These are phyloP conservation scores for Forbesichthys agassizii DNA, from an alignment of 2,113 vertebrate species.

Conservation along the genomic window DNA sequence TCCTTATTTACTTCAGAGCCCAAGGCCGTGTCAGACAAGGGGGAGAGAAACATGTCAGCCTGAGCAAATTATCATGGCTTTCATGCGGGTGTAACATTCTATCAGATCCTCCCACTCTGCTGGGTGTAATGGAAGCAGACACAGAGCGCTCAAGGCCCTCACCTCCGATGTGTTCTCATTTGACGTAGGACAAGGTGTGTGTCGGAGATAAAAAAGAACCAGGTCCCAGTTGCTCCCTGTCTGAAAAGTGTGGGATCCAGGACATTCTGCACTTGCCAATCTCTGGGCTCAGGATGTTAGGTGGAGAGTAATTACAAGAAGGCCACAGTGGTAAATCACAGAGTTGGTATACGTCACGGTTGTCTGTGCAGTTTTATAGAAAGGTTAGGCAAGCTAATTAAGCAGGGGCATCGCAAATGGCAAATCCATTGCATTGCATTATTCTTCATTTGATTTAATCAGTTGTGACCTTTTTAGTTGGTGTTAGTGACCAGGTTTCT, in stretches of 20 bases:
- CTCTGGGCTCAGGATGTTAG: slow-evolving; percentile 62
- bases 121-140: slow-evolving; percentile 66
- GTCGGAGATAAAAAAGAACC: slow-evolving; percentile 71
- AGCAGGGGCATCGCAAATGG: slow-evolving; percentile 51
- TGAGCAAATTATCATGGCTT: slow-evolving; percentile 64
- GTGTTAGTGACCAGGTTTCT: not conserved
- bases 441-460: slow-evolving; percentile 55
- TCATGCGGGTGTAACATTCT: slow-evolving; percentile 57
- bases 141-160: slow-evolving; percentile 62
- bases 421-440: slow-evolving; percentile 60
- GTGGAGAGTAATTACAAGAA: slow-evolving; percentile 68
- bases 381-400: slow-evolving; percentile 69
- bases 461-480: slow-evolving; percentile 30
- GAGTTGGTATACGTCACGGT: not conserved
- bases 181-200: slow-evolving; percentile 66
- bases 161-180: slow-evolving; percentile 63
- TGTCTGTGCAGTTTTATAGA: slow-evolving; percentile 39
- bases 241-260: slow-evolving; percentile 50
- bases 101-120: slow-evolving; percentile 69
- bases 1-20: slow-evolving; percentile 66
- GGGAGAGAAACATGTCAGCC: slow-evolving; percentile 56
- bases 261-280: slow-evolving; percentile 66
- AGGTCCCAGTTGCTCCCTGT: slow-evolving; percentile 42
- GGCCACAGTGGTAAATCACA: slow-evolving; percentile 62
- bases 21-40: slow-evolving; percentile 65